Percentiles rank a stretch among this genome's conserved stretches.
Conservation (phyloP, 2,113 vertebrate species). For the Morone saxatilis region DNA sequence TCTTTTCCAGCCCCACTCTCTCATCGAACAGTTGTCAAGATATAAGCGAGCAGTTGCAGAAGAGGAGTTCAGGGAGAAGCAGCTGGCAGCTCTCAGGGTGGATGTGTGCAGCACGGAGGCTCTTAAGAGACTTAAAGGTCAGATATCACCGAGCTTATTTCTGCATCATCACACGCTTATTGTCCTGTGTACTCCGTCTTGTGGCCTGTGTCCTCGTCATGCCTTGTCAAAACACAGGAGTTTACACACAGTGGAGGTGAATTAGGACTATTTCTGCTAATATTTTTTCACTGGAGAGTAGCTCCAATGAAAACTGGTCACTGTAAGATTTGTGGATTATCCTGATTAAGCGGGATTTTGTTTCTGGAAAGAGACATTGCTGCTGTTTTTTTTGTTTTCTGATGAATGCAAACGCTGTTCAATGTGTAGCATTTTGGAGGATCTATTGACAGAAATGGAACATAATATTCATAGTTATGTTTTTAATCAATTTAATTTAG, state of each 20-base stretch:
- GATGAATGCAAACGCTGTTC: neutral
- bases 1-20: constrained; percentile 87
- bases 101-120: constrained; percentile 97
- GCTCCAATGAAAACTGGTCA: no score
- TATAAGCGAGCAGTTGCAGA: constrained; percentile 91
- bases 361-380: neutral
- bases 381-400: neutral
- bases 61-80: constrained; percentile 94
- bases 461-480: no score
- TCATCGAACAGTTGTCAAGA: constrained; percentile 89
- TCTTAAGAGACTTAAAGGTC: constrained; percentile 96
- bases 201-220: neutral
- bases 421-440: no score
- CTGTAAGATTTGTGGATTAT: neutral
- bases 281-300: neutral
- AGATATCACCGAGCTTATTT: constrained; percentile 20
- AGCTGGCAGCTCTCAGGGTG: constrained; percentile 91
- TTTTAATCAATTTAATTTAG: no score
- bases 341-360: neutral
- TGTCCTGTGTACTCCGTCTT: neutral
- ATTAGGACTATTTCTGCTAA: neutral
- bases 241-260: neutral
- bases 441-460: no score
- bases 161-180: constrained; percentile 6
- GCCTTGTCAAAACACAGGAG: neutral